A percentile compares a stretch with the other conserved stretches of the same genome.
phyloP scores from a whole-genome alignment of 2,888 invertebrate genomes.

The Nymphalis urticae region DNA sequence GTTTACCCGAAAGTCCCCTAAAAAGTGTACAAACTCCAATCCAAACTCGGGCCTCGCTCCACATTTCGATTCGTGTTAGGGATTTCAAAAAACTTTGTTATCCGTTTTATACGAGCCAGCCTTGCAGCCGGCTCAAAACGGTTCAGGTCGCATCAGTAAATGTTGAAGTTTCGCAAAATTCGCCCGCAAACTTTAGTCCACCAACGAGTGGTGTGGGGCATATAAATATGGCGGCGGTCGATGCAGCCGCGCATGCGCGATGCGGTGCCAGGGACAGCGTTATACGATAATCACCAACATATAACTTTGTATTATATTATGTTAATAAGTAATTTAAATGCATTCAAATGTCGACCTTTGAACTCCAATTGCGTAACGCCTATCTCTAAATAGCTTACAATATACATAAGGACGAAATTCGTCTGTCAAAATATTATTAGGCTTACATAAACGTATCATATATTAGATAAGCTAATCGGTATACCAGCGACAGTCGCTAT shows the following conservation, averaged over 20 bases:
- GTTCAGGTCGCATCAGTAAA: slow-evolving; percentile 7
- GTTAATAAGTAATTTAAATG: slow-evolving; percentile 11
- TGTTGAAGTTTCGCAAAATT: slow-evolving; percentile 20
- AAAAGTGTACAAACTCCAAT: background rate
- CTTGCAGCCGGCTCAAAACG: background rate
- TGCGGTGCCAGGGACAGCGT: slow-evolving; percentile 1
- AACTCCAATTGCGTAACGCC: background rate
- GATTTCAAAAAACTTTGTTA: background rate
- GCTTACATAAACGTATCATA: no score
- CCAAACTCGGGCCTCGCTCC: background rate
- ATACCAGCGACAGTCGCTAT: no score
- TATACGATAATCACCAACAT: slow-evolving; percentile 12
- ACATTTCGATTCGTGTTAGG: background rate
- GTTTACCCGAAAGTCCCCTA: no score
- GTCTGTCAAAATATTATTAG: no score
- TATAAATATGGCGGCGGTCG: slow-evolving; percentile 50
- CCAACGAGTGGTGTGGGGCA: slow-evolving; percentile 37
- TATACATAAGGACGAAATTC: no score
- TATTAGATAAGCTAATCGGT: no score
- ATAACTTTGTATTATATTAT: slow-evolving; percentile 20
- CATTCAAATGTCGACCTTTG: background rate
- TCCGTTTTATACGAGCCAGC: background rate
- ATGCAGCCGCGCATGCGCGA: slow-evolving; percentile 53
- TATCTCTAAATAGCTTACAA: no score
- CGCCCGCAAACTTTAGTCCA: slow-evolving; percentile 6